Conservation (phyloP, 2,113 vertebrate genomes). For the Glaucidium brasilianum region DNA sequence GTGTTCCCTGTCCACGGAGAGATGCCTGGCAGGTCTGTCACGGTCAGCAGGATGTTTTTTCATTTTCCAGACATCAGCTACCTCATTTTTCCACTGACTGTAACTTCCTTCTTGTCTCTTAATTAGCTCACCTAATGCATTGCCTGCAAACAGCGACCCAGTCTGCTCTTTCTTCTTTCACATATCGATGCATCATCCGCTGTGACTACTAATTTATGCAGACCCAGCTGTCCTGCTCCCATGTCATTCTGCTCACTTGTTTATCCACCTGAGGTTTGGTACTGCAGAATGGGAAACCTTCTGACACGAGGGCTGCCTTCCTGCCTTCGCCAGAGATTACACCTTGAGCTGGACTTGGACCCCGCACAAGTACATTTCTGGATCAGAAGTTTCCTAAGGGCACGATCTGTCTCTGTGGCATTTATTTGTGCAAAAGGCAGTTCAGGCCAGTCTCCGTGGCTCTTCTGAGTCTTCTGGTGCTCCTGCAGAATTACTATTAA, state of each 20-base stretch:
- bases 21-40: not conserved
- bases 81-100: not conserved
- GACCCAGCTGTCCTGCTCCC: not conserved
- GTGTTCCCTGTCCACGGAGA: rapidly evolving
- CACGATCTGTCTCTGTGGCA: not conserved
- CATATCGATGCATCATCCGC: rapidly evolving
- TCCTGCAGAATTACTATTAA: not conserved
- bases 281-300: not conserved
- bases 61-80: not conserved
- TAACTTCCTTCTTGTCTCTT: not conserved
- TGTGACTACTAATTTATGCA: not conserved
- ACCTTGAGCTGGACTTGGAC: rapidly evolving
- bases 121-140: not conserved
- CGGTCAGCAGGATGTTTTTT: not conserved
- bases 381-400: not conserved
- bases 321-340: rapidly evolving
- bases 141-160: not conserved
- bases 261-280: not conserved
- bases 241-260: rapidly evolving
- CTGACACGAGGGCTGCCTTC: not conserved
- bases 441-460: not conserved
- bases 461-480: not conserved
- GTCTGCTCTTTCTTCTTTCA: not conserved
- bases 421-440: not conserved
- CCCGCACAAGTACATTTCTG: rapidly evolving